phyloP scores from a whole-genome alignment of 2,888 invertebrate genomes.

The Tenthredo livida region DNA sequence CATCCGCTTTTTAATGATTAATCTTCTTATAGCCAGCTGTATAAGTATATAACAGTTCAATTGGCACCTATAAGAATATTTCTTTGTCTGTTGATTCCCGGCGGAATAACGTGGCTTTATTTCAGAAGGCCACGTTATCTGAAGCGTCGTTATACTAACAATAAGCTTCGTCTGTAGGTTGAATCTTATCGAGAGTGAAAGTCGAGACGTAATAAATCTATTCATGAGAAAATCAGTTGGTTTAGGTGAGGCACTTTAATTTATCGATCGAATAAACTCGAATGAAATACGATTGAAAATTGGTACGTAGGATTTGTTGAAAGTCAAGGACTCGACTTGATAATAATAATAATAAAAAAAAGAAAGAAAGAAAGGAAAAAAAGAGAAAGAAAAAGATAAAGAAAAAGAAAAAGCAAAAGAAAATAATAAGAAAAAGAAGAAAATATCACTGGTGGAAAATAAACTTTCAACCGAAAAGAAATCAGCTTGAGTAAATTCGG shows the following conservation, averaged over 20 bases:
- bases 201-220: conserved; percentile 46
- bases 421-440: neutral
- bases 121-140: conserved; percentile 12
- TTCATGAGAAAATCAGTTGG: conserved; percentile 41
- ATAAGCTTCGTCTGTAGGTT: conserved; percentile 21
- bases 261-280: conserved; percentile 50
- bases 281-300: conserved; percentile 48
- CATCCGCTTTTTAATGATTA: neutral
- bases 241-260: conserved; percentile 26
- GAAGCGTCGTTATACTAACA: conserved; percentile 31
- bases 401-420: neutral
- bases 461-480: conserved; percentile 31
- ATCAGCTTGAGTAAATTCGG: conserved; percentile 49
- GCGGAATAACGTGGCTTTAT: conserved; percentile 18
- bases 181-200: conserved; percentile 41
- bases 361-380: neutral
- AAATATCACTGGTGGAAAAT: conserved; percentile 25
- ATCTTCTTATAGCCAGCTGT: neutral
- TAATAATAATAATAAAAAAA: neutral
- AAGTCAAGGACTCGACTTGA: neutral
- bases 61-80: neutral
- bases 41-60: conserved; percentile 6
- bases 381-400: neutral
- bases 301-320: conserved; percentile 28
- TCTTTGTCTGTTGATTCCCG: neutral